Percentiles rank a stretch among this genome's conserved stretches.
phyloP scores from a whole-genome alignment of 2,113 vertebrate species.

The Rhabdomys dilectus region DNA sequence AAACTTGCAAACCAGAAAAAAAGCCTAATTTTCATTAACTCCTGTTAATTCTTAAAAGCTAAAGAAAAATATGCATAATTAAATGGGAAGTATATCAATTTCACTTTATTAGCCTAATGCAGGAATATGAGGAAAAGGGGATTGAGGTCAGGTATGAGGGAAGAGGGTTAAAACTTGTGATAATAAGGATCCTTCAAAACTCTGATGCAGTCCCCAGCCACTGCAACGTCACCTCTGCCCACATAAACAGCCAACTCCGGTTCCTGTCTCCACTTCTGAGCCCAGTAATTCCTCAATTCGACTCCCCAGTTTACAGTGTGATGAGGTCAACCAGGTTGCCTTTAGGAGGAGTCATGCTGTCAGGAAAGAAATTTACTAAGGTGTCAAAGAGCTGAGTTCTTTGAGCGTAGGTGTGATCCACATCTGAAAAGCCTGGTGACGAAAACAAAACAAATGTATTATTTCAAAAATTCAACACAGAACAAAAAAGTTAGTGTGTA shows the following conservation, averaged over 20 bases:
- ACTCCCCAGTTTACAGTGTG: constrained; percentile 91
- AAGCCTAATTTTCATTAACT: constrained; percentile 73
- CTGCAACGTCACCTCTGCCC: constrained; percentile 82
- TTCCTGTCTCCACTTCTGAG: constrained; percentile 72
- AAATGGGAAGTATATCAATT: constrained; percentile 86
- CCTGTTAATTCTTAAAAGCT: constrained; percentile 82
- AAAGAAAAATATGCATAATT: constrained; percentile 86
- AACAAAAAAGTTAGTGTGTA: constrained; percentile 15
- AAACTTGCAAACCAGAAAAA: constrained; percentile 65
- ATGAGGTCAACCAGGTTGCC: constrained; percentile 99
- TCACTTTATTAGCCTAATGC: constrained; percentile 89
- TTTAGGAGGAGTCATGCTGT: constrained; percentile 99
- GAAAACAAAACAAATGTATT: constrained; percentile 66
- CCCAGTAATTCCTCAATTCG: constrained; percentile 64
- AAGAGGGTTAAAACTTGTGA: constrained; percentile 81
- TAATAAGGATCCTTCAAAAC: constrained; percentile 84
- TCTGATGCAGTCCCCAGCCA: constrained; percentile 78
- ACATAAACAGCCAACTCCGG: constrained; percentile 84
- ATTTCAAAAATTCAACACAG: constrained; percentile 28
- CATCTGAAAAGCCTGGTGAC: constrained; percentile 95
- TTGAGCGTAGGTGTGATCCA: constrained; percentile 98
- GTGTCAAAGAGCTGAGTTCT: constrained; percentile 99
- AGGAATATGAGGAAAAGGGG: constrained; percentile 67
- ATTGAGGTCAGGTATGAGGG: constrained; percentile 63
- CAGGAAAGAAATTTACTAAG: constrained; percentile 98